Evolutionary conservation across 2,888 invertebrate species (phyloP).

Genomic region (Anoncus sp.): DNA sequence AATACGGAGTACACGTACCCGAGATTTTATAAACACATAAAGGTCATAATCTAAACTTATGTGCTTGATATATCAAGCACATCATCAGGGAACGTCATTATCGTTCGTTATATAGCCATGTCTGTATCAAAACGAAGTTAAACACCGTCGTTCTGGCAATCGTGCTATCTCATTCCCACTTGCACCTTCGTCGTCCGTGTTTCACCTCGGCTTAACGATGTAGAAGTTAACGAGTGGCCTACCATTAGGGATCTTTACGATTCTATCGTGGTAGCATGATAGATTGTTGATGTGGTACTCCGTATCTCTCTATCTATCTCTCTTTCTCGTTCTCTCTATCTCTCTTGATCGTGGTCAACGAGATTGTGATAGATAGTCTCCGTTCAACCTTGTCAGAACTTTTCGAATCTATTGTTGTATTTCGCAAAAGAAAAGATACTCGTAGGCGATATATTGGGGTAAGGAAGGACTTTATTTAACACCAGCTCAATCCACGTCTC

Average conservation of each 20-base stretch:
- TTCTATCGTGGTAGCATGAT: background rate
- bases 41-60: background rate
- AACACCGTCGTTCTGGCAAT: background rate
- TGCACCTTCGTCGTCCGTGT: too few species aligned
- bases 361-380: slow-evolving; percentile 19
- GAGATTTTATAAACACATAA: background rate
- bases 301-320: background rate
- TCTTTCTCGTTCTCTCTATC: background rate
- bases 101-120: too few species aligned
- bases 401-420: slow-evolving; percentile 1
- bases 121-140: too few species aligned
- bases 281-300: slow-evolving; percentile 6
- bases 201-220: background rate
- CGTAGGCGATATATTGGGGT: too few species aligned
- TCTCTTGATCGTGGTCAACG: background rate
- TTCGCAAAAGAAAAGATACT: too few species aligned
- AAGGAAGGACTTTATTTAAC: too few species aligned
- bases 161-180: background rate
- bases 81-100: too few species aligned
- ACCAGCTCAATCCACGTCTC: too few species aligned
- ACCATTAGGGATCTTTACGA: background rate
- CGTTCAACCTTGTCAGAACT: slow-evolving; percentile 36
- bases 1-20: background rate
- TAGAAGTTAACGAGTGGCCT: background rate
- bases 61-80: background rate